Conservation (phyloP, 2,888 invertebrate species). For the Agonopterix heracliana region DNA sequence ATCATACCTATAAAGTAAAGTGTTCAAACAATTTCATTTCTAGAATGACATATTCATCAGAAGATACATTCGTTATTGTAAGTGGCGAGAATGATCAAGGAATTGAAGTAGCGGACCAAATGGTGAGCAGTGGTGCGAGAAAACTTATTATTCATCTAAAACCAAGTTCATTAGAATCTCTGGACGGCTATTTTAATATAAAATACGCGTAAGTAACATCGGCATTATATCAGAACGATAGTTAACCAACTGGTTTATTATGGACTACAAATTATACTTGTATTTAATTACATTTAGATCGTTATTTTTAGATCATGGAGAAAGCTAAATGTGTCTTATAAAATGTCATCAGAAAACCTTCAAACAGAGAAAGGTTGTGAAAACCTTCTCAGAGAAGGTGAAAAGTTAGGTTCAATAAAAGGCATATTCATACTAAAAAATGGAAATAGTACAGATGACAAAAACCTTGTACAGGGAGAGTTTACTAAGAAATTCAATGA, state of each 20-base stretch:
- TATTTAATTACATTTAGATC: too few species aligned
- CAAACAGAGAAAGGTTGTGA: conserved; percentile 27
- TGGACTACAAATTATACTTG: too few species aligned
- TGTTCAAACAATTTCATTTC: conserved; percentile 5
- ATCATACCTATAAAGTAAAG: too few species aligned
- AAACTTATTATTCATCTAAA: conserved; percentile 32
- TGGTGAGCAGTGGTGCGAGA: conserved; percentile 34
- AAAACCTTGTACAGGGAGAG: conserved; percentile 17
- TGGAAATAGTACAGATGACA: too few species aligned
- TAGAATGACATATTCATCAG: conserved; percentile 32
- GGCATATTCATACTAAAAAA: conserved; percentile 29
- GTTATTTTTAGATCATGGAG: conserved; percentile 24
- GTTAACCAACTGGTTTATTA: too few species aligned
- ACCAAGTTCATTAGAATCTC: conserved; percentile 19
- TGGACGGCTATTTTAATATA: conserved; percentile 33
- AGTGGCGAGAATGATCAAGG: conserved; percentile 32
- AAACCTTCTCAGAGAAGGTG: conserved; percentile 26
- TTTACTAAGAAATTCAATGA: conserved; percentile 30
- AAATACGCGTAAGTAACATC: conserved; percentile 37
- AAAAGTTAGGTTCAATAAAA: conserved; percentile 29
- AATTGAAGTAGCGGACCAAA: conserved; percentile 33
- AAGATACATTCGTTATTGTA: conserved; percentile 31
- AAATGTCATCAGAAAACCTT: conserved; percentile 25
- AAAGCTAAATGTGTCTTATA: conserved; percentile 22
- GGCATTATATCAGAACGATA: too few species aligned